Percentiles rank a stretch among this genome's conserved stretches.
Evolutionary conservation across 1,140 invertebrate genomes (phyloP).

Genomic region (Pseudoatta argentina): DNA sequence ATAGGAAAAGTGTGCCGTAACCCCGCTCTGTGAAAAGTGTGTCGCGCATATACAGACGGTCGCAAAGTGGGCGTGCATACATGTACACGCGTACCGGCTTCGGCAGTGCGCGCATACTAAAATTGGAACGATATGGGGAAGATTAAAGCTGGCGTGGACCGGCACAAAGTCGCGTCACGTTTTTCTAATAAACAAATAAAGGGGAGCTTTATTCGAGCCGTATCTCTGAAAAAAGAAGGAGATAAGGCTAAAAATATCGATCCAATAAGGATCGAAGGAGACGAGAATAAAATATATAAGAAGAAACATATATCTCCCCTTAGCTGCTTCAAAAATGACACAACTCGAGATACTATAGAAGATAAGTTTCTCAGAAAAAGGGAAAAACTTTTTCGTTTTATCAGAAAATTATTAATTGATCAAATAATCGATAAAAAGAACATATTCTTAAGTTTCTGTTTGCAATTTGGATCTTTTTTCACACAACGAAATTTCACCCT

Average conservation of each 20-base stretch:
- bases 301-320: too few relatives aligned
- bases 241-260: not conserved
- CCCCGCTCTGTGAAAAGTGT: constrained; percentile 51
- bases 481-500: too few relatives aligned
- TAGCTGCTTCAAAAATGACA: too few relatives aligned
- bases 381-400: too few relatives aligned
- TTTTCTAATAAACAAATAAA: not conserved
- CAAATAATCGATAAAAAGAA: too few relatives aligned
- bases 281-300: not conserved
- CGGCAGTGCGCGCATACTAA: constrained; percentile 29
- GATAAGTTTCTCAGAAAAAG: too few relatives aligned
- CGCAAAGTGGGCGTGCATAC: not conserved
- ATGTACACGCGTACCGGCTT: constrained; percentile 3
- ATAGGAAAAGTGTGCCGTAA: constrained; percentile 58
- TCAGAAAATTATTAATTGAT: too few relatives aligned
- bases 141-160: constrained; percentile 19
- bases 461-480: too few relatives aligned
- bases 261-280: not conserved
- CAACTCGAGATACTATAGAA: too few relatives aligned
- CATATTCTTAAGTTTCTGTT: too few relatives aligned
- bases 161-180: not conserved
- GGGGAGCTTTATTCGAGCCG: not conserved
- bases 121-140: constrained; percentile 45
- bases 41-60: not conserved
- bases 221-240: not conserved